Conservation (phyloP, 2,113 vertebrate species). For the Labeo catla region DNA sequence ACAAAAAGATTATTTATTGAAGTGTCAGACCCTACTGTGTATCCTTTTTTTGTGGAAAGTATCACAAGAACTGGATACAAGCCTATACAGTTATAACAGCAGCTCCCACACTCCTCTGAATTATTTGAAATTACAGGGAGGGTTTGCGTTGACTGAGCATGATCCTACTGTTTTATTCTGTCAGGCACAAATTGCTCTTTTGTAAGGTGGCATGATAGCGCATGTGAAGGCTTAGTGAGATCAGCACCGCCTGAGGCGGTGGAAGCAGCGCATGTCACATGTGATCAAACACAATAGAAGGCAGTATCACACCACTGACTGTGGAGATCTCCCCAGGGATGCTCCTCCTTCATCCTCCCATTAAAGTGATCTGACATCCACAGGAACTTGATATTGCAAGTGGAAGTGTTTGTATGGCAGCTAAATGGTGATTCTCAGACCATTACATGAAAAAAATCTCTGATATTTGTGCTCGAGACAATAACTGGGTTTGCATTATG, state of each 20-base stretch:
- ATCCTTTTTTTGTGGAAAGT: no score
- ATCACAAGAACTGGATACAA: no score
- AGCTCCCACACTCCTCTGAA: not conserved
- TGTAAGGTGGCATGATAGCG: not conserved
- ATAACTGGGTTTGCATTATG: not conserved
- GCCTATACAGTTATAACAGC: not conserved
- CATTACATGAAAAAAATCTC: not conserved
- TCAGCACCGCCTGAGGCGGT: conserved; percentile 17
- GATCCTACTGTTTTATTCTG: conserved; percentile 12
- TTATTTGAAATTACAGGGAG: not conserved
- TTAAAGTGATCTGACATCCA: conserved; percentile 12
- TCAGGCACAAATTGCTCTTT: conserved; percentile 26
- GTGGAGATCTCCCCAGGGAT: conserved; percentile 18
- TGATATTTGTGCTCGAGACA: not conserved
- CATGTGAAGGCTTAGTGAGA: conserved; percentile 24
- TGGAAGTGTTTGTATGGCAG: not conserved
- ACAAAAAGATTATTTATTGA: no score
- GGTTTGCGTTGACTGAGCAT: not conserved
- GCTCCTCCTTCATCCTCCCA: not conserved
- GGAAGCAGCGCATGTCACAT: conserved; percentile 23
- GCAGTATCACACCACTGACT: not conserved
- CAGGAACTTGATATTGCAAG: not conserved
- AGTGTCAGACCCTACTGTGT: no score
- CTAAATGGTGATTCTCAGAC: not conserved
- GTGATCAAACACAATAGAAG: conserved; percentile 40